Conservation (phyloP, 2,888 invertebrate species). For the Bembecia ichneumoniformis region DNA sequence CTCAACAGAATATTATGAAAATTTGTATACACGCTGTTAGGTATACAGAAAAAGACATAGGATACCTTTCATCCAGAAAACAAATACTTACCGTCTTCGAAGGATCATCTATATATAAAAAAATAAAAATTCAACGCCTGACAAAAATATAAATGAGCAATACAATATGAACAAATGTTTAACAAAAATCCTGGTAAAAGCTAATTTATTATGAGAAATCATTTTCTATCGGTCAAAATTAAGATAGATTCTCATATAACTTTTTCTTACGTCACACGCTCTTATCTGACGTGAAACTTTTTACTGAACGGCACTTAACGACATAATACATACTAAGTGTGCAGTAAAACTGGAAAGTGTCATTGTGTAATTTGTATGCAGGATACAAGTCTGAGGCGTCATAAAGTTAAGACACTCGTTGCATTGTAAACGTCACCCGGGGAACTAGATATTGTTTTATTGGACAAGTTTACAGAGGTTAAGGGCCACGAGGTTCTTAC, state of each 20-base stretch:
- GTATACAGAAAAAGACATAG: too few species aligned
- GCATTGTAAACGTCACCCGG: constrained; percentile 44
- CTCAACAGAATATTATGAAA: too few species aligned
- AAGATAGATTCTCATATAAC: constrained; percentile 6
- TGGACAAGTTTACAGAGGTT: constrained; percentile 21
- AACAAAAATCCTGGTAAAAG: too few species aligned
- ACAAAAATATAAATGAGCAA: too few species aligned
- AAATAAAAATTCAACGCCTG: too few species aligned
- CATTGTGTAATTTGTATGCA: constrained; percentile 51
- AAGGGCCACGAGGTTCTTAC: not conserved
- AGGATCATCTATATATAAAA: too few species aligned
- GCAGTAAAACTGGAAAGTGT: constrained; percentile 49
- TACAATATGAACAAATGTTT: too few species aligned
- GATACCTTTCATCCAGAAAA: too few species aligned
- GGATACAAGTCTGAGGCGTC: constrained; percentile 33
- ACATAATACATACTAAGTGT: constrained; percentile 31
- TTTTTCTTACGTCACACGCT: constrained; percentile 13
- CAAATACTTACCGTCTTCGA: too few species aligned
- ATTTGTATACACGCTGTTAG: too few species aligned
- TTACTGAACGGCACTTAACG: constrained; percentile 5
- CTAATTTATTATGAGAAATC: too few species aligned
- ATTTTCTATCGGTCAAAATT: too few species aligned
- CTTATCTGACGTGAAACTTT: constrained; percentile 6
- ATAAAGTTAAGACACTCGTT: constrained; percentile 44
- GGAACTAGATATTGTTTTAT: constrained; percentile 35